Evolutionary conservation across 2,888 invertebrate genomes (phyloP), one percentile per base, ranked within the genome.

Genomic region (Chymomyza amoena): DNA sequence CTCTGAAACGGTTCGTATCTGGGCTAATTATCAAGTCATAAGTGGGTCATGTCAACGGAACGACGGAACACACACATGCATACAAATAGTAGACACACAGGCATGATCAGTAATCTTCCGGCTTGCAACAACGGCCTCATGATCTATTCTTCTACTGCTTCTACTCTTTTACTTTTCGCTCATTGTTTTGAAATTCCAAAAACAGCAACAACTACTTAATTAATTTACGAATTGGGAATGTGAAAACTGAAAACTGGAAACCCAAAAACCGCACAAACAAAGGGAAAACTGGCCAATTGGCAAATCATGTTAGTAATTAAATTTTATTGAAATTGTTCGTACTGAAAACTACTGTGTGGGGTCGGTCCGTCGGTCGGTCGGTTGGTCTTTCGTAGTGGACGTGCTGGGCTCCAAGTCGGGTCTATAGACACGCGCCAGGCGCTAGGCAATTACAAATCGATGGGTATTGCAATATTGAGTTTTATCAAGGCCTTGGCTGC

Each of bases 11-110:
- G 77, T 76, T 79, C 79, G 80, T 79, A 79, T 77, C 78, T 81
- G 77, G 79, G 79, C 76, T 83, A 81, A 84, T 84, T 84, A 84
- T 84, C 77, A 79, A 77, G 78, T 81, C 79, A 84, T 84, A 84
- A 84, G 82, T 79, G 70, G 84, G 84, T 84, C 84, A 84, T 84
- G 82, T 79, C 82, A 84, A 78, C 81, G 80, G 78, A 45, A 45
- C 39, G 13, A n/a, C n/a, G n/a, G n/a, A 10, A 45, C 39, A 45
- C 13, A 45, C 32, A 32, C 32, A 32, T 32, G 32, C 32, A 32
- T 32, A 9, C 32, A 32, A 32, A 32, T 32, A 7, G 32, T 45
- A 45, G 39, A 45, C 39, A 45, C 39, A 45, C 7, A 45, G 39
- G 13, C 39, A 45, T 45, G 3, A 45, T 13, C 39, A 45, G 39